phyloP scores from a whole-genome alignment of 2,797 vertebrate species.

The Rhodeus uyekii region DNA sequence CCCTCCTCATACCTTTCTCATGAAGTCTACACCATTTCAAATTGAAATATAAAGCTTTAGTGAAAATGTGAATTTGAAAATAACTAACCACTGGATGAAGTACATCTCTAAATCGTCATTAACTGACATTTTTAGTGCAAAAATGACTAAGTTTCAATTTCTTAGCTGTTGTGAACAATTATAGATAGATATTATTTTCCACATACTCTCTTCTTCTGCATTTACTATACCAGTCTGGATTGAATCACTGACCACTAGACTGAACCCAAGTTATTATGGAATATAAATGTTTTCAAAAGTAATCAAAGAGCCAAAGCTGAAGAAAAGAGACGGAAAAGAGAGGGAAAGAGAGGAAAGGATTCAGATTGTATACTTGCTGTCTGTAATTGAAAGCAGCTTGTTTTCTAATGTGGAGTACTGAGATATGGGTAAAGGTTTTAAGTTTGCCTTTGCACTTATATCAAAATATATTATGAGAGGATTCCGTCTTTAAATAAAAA shows the following conservation, averaged over 20 bases:
- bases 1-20: neutral
- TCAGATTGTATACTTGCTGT: slow-evolving; percentile 75
- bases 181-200: slow-evolving; percentile 67
- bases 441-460: slow-evolving; percentile 56
- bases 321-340: slow-evolving; percentile 70
- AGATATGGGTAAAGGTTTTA: slow-evolving; percentile 62
- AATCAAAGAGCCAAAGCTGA: slow-evolving; percentile 71
- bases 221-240: slow-evolving; percentile 72
- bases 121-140: slow-evolving; percentile 70
- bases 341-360: slow-evolving; percentile 76
- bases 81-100: slow-evolving; percentile 65
- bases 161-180: slow-evolving; percentile 69
- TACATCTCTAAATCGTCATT: slow-evolving; percentile 68
- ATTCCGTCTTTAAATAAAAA: neutral
- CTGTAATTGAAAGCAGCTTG: slow-evolving; percentile 81
- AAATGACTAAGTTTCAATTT: slow-evolving; percentile 74
- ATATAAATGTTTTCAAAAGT: slow-evolving; percentile 86
- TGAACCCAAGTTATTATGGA: slow-evolving; percentile 82
- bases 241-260: slow-evolving; percentile 78
- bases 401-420: slow-evolving; percentile 79
- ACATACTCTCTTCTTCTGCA: slow-evolving; percentile 64
- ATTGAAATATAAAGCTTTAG: slow-evolving; percentile 30
- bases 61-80: slow-evolving; percentile 34
- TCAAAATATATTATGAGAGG: slow-evolving; percentile 29
- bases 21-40: neutral